These are phyloP conservation scores for Thereva unica DNA, from an alignment of 2,888 invertebrate genomes.

Conservation along the genomic window DNA sequence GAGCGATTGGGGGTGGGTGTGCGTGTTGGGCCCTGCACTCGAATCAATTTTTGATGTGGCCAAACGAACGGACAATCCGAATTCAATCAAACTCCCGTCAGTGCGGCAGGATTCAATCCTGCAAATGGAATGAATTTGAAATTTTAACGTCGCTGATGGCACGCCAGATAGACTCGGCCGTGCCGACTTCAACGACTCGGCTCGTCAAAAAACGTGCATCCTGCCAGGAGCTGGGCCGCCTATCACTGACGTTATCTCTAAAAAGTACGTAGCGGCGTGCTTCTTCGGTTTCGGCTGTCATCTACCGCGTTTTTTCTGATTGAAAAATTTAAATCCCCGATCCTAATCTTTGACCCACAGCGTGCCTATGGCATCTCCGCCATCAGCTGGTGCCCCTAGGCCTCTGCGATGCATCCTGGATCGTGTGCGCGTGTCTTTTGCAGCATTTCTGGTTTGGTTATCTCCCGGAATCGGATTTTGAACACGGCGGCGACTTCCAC, in stretches of 20 bases:
- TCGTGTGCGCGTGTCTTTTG: constrained; percentile 33
- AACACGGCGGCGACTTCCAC: neutral
- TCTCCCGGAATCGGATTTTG: neutral
- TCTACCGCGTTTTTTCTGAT: no score
- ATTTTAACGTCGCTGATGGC: constrained; percentile 23
- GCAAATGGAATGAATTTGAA: constrained; percentile 13
- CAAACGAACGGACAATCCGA: constrained; percentile 36
- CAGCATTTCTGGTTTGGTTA: constrained; percentile 26
- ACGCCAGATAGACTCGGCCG: neutral
- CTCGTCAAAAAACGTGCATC: constrained; percentile 19
- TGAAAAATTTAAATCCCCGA: no score
- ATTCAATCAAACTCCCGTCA: constrained; percentile 38
- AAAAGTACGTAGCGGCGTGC: constrained; percentile 1
- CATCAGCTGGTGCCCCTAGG: constrained; percentile 10
- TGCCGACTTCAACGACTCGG: neutral
- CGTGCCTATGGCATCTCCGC: no score
- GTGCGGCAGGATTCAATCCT: constrained; percentile 28
- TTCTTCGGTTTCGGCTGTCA: neutral
- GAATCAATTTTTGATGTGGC: constrained; percentile 40
- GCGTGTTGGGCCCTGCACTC: constrained; percentile 24
- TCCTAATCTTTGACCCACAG: no score
- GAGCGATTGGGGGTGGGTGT: neutral
- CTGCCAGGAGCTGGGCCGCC: constrained; percentile 11
- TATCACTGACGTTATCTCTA: constrained; percentile 10
- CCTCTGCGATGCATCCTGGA: constrained; percentile 19